phyloP scores from a whole-genome alignment of 2,888 invertebrate species.

The Heliothis peltigera region DNA sequence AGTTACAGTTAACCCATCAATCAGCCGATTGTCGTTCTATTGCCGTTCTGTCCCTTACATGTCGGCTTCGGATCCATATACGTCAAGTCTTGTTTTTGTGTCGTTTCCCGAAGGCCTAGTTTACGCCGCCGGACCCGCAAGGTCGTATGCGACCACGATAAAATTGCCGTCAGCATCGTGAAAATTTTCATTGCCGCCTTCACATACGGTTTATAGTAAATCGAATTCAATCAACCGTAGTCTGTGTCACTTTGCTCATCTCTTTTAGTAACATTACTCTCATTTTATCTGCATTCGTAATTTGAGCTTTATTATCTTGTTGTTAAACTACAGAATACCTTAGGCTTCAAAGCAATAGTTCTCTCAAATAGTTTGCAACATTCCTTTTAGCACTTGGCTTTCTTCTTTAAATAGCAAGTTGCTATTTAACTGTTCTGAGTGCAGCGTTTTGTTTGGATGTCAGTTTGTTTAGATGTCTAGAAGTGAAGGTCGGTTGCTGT shows the following conservation, averaged over 20 bases:
- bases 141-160: slow-evolving; percentile 74
- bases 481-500: slow-evolving; percentile 68
- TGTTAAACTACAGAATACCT: slow-evolving; percentile 26
- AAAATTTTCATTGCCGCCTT: slow-evolving; percentile 65
- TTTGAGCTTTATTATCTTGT: slow-evolving; percentile 40
- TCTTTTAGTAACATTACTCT: slow-evolving; percentile 53
- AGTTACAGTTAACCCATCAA: slow-evolving; percentile 84
- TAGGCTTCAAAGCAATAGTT: slow-evolving; percentile 45
- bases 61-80: slow-evolving; percentile 77
- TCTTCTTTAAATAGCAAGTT: slow-evolving; percentile 78
- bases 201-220: slow-evolving; percentile 66
- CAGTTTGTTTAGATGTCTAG: slow-evolving; percentile 70
- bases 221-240: slow-evolving; percentile 31
- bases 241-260: slow-evolving; percentile 28
- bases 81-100: slow-evolving; percentile 82
- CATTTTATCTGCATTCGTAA: slow-evolving; percentile 24
- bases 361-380: slow-evolving; percentile 62
- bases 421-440: slow-evolving; percentile 64
- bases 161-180: slow-evolving; percentile 55
- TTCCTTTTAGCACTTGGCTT: slow-evolving; percentile 70
- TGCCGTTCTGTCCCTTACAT: slow-evolving; percentile 75
- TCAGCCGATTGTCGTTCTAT: slow-evolving; percentile 75
- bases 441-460: slow-evolving; percentile 67
- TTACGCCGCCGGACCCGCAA: slow-evolving; percentile 77
- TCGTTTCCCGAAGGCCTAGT: slow-evolving; percentile 84